Conservation (phyloP, 2,888 invertebrate genomes). For the Nycteola revayana region DNA sequence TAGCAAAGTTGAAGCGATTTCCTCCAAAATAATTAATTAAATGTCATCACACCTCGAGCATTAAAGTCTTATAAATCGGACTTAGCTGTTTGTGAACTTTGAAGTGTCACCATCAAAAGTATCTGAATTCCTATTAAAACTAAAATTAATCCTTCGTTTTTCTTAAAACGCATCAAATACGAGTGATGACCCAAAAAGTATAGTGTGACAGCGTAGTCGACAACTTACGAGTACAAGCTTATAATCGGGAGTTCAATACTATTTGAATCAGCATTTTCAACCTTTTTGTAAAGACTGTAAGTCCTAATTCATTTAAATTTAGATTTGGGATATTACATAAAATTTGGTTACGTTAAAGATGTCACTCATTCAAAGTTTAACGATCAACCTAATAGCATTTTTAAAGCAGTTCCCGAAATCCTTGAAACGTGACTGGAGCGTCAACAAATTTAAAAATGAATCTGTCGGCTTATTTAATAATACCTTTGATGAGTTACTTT, state of each 20-base stretch:
- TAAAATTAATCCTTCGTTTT: constrained; percentile 66
- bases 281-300: constrained; percentile 22
- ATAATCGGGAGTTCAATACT: constrained; percentile 10
- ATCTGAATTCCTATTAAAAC: constrained; percentile 61
- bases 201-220: constrained; percentile 63
- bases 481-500: constrained; percentile 62
- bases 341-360: constrained; percentile 60
- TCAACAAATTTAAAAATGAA: constrained; percentile 77
- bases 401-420: constrained; percentile 77
- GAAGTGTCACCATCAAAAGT: constrained; percentile 42
- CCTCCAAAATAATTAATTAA: constrained; percentile 27
- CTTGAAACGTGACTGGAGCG: constrained; percentile 75
- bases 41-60: constrained; percentile 34
- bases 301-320: constrained; percentile 9
- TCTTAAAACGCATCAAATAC: constrained; percentile 71
- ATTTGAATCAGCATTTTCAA: constrained; percentile 2
- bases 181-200: constrained; percentile 72
- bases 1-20: constrained; percentile 1
- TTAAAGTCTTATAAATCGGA: constrained; percentile 48
- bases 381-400: constrained; percentile 78
- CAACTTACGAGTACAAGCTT: constrained; percentile 58
- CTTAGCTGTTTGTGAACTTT: constrained; percentile 43
- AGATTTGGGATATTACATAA: constrained; percentile 7
- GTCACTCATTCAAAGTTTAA: constrained; percentile 80
- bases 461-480: constrained; percentile 67